These are phyloP conservation scores for Paramormyrops kingsleyae DNA, from an alignment of 2,113 vertebrate species.

Conservation along the genomic window DNA sequence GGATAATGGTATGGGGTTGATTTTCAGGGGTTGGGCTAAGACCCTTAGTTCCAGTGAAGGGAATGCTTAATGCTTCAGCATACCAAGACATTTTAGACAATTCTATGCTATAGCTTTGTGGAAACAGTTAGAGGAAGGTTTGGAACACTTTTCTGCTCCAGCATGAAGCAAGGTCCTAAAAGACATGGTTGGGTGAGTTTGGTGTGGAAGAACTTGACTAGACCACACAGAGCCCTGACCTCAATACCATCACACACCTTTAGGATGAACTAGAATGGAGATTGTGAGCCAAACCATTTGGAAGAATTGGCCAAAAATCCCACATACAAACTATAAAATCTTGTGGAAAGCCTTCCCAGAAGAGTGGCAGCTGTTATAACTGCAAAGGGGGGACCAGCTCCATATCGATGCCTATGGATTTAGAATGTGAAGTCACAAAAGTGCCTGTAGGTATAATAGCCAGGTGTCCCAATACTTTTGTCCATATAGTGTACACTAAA, in stretches of 20 bases:
- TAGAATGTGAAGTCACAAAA: neutral
- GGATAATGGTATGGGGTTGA: neutral
- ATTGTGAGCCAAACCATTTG: neutral
- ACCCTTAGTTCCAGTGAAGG: neutral
- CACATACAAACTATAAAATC: neutral
- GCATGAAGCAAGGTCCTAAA: neutral
- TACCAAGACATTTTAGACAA: neutral
- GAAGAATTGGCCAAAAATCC: neutral
- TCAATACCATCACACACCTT: neutral
- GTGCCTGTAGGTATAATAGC: neutral
- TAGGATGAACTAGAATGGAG: neutral
- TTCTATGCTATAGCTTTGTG: neutral
- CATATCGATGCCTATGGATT: neutral
- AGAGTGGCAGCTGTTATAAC: neutral
- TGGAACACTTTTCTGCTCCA: neutral
- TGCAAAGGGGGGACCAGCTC: neutral
- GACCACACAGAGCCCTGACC: neutral
- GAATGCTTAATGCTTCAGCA: neutral
- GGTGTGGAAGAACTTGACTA: neutral
- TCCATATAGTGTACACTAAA: neutral
- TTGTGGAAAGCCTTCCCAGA: neutral
- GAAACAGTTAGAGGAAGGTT: neutral
- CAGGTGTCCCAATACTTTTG: neutral
- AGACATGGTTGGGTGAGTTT: neutral
- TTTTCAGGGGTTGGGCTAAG: neutral